These are phyloP conservation scores for Microcebus tavaratra DNA, from an alignment of 2,113 vertebrate genomes.

Conservation along the genomic window DNA sequence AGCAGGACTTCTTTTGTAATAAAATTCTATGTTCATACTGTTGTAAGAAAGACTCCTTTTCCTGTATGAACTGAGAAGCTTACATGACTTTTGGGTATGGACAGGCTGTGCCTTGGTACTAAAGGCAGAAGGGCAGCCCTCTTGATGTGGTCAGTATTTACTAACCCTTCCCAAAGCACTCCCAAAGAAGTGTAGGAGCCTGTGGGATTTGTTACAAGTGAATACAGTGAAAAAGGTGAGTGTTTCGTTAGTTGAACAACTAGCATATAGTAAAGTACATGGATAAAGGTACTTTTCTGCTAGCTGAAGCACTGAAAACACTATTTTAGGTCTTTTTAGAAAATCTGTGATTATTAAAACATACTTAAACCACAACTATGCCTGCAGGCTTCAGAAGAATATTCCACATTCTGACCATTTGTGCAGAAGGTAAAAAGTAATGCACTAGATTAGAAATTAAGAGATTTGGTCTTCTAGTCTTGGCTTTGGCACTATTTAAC, in stretches of 20 bases:
- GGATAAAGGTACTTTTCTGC: background rate
- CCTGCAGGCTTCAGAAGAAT: background rate
- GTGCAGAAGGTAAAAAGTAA: background rate
- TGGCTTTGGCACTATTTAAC: background rate
- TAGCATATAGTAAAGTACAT: background rate
- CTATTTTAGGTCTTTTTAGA: background rate
- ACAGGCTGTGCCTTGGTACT: background rate
- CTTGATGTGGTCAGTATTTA: background rate
- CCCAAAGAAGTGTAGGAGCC: background rate
- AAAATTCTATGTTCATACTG: background rate
- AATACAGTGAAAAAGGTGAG: background rate
- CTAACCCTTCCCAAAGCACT: background rate
- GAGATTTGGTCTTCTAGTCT: background rate
- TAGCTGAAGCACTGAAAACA: background rate
- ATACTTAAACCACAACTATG: background rate
- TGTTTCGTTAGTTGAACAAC: background rate
- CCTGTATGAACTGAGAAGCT: background rate
- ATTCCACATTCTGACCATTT: background rate
- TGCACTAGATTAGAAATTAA: background rate
- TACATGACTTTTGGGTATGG: background rate
- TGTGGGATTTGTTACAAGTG: background rate
- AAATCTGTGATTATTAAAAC: background rate
- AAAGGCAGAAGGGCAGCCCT: background rate
- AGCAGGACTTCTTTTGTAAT: background rate
- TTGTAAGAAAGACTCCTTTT: background rate